These are phyloP conservation scores for Hanleya hanleyi DNA, from an alignment of 2,888 invertebrate species.

Conservation along the genomic window DNA sequence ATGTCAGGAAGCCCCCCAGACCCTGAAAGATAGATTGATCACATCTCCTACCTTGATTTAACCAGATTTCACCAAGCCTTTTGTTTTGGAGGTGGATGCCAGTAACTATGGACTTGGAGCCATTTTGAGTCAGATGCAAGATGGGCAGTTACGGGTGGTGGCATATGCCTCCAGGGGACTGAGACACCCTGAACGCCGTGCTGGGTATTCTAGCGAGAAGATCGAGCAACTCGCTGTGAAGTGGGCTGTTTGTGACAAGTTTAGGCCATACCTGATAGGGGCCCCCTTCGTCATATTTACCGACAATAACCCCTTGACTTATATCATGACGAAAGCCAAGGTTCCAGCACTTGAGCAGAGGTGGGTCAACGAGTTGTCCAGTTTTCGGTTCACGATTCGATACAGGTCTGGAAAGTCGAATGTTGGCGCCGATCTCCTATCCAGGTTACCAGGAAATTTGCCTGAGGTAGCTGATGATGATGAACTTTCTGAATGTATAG, in stretches of 20 bases:
- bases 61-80: conserved; percentile 24
- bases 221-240: conserved; percentile 35
- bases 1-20: conserved; percentile 29
- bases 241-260: conserved; percentile 38
- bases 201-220: conserved; percentile 31
- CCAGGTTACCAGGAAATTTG: conserved; percentile 15
- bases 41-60: conserved; percentile 32
- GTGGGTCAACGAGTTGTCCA: conserved; percentile 25
- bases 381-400: conserved; percentile 21
- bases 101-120: conserved; percentile 24
- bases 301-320: conserved; percentile 24
- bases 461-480: not conserved
- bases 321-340: conserved; percentile 20
- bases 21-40: conserved; percentile 25
- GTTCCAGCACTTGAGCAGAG: conserved; percentile 29
- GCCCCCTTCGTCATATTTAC: conserved; percentile 23
- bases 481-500: not conserved
- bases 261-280: conserved; percentile 25
- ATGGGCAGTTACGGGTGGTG: conserved; percentile 26
- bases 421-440: conserved; percentile 25
- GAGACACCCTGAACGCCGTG: conserved; percentile 19
- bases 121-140: conserved; percentile 20
- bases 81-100: conserved; percentile 24
- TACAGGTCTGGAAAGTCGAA: conserved; percentile 16
- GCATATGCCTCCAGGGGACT: conserved; percentile 14